Evolutionary conservation across 2,113 vertebrate species (phyloP).

Genomic region (Perca flavescens): DNA sequence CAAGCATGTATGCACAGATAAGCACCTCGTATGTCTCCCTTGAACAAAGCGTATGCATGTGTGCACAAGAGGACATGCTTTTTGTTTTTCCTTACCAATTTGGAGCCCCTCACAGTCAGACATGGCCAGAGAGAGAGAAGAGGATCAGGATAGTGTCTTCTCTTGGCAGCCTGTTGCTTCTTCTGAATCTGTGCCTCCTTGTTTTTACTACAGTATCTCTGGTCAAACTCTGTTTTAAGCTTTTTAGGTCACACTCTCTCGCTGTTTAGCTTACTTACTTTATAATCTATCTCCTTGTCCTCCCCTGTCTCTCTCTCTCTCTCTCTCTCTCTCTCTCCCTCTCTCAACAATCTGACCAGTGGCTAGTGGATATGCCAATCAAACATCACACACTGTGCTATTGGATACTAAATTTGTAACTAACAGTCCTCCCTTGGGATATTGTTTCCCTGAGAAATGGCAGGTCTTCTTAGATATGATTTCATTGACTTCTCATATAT

Average conservation of each 20-base stretch:
- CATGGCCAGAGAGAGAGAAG: slow-evolving; percentile 83
- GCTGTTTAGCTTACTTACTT: slow-evolving; percentile 34
- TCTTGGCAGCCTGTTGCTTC: slow-evolving; percentile 30
- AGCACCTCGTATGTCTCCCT: slow-evolving; percentile 6
- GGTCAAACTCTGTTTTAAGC: slow-evolving; percentile 11
- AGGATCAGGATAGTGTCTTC: slow-evolving; percentile 45
- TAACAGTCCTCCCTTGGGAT: slow-evolving; percentile 85
- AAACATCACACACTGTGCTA: slow-evolving; percentile 83
- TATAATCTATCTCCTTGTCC: slow-evolving; percentile 27
- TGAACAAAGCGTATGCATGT: slow-evolving; percentile 3
- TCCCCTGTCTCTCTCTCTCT: slow-evolving; percentile 23
- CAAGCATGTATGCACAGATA: slow-evolving; percentile 14
- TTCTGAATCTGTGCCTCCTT: neutral
- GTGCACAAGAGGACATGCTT: neutral
- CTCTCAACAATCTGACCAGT: slow-evolving; percentile 68
- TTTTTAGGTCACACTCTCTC: neutral
- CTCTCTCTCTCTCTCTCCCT: slow-evolving; percentile 22
- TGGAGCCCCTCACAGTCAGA: slow-evolving; percentile 95
- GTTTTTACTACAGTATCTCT: neutral
- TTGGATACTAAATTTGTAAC: slow-evolving; percentile 96
- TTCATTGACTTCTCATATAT: slow-evolving; percentile 17
- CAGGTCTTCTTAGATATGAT: slow-evolving; percentile 28
- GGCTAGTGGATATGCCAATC: slow-evolving; percentile 87
- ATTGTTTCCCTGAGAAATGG: slow-evolving; percentile 44
- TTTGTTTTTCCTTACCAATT: slow-evolving; percentile 87